Conservation (phyloP, 2,113 vertebrate species). For the Condylura cristata region DNA sequence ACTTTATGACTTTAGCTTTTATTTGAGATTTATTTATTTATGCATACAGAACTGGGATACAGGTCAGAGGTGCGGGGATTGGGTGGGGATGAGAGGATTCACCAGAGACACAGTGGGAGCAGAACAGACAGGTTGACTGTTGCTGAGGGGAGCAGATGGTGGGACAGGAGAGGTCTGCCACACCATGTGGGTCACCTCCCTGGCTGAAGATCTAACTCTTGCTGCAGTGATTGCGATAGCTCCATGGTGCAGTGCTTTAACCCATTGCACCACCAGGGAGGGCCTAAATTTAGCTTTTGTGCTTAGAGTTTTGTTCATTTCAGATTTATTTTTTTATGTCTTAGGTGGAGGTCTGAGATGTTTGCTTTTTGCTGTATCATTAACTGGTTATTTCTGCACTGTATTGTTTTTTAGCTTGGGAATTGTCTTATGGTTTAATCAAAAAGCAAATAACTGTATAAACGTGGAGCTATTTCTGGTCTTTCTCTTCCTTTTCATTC, state of each 20-base stretch:
- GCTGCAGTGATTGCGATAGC: no score
- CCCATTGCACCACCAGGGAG: no score
- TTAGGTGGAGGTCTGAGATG: background rate
- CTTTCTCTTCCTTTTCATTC: background rate
- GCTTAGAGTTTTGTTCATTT: background rate
- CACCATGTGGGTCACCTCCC: no score
- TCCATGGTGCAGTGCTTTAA: no score
- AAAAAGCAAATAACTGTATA: background rate
- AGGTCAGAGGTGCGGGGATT: no score
- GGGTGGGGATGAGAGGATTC: no score
- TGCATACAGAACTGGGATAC: no score
- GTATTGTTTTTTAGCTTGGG: background rate
- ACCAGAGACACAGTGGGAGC: no score
- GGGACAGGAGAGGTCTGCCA: no score
- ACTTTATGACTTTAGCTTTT: background rate
- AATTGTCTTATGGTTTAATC: background rate
- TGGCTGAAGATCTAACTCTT: no score
- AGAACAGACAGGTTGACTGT: no score
- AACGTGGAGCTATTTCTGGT: background rate
- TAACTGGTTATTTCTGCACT: background rate
- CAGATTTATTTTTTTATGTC: background rate
- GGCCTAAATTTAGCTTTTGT: conserved; percentile 1
- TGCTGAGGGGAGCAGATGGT: no score
- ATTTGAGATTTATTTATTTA: background rate
- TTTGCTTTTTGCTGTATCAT: background rate